Base-by-base conservation (phyloP, 2,888 invertebrate genomes). In the Nymphalis c-album region DNA sequence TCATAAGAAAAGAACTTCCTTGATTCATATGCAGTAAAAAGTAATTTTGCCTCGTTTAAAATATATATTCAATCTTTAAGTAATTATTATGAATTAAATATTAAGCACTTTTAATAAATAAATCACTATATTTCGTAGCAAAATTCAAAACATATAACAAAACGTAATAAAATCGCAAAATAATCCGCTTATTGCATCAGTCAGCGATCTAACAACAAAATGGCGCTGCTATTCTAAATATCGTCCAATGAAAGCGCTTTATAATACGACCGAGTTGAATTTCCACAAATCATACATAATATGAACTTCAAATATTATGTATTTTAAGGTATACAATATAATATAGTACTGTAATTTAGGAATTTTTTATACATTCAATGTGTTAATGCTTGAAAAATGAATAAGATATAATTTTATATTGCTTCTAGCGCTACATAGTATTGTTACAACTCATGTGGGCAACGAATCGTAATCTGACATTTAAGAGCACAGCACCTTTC, bases 181-280 rank as follows among this genome's bases (percentile, higher is more conserved):
- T 76, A 76, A 75, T 69, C 66, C 48, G 72, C 73, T 73, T 77
- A 84, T 91, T 90, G 86, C 88, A 87, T 90, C 90, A 90, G 83
- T 85, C 86, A 89, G 90, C 90, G 81, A 77, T 80, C 71, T 73
- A 68, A 76, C 74, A 77, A 90, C 91, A 92, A 92, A 91, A 92
- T 92, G 92, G 92, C 92, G 92, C 87, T 91, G 85, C 79, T 77
- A 79, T 72, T 74, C 66, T 71, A 73, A 76, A 68, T 63, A 65
- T 70, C 78, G 78, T 78, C 76, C 75, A 79, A 78, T 77, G 83
- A 88, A 90, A 91, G 91, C 91, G 91, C 91, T 92, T 87, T 87
- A 91, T 81, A 85, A 87, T 59, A 73, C 85, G 81, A 77, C 84
- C 77, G 74, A 83, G 73, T 81, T 63, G 58, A 77, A 71, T 74